Percentiles rank a stretch among this genome's conserved stretches.
Evolutionary conservation across 2,113 vertebrate species (phyloP).

Genomic region (human (Homo sapiens)): GRCh38 chr4:66990001-66990500

Average conservation of each 20-base stretch:
- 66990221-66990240: background rate
- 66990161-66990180: background rate
- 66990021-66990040: background rate
- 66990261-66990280: background rate
- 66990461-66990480: conserved; percentile 5
- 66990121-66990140: background rate
- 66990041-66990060: background rate
- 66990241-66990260: background rate
- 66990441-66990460: background rate
- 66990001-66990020: background rate
- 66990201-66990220: background rate
- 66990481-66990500: background rate
- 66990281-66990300: background rate
- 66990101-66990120: background rate
- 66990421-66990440: background rate
- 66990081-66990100: background rate
- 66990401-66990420: background rate
- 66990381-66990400: background rate
- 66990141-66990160: background rate
- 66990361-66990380: background rate
- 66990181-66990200: background rate
- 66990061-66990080: background rate
- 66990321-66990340: background rate
- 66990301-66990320: background rate
- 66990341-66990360: background rate